phyloP scores from a whole-genome alignment of 2,888 invertebrate genomes.

The Amitus sp. region DNA sequence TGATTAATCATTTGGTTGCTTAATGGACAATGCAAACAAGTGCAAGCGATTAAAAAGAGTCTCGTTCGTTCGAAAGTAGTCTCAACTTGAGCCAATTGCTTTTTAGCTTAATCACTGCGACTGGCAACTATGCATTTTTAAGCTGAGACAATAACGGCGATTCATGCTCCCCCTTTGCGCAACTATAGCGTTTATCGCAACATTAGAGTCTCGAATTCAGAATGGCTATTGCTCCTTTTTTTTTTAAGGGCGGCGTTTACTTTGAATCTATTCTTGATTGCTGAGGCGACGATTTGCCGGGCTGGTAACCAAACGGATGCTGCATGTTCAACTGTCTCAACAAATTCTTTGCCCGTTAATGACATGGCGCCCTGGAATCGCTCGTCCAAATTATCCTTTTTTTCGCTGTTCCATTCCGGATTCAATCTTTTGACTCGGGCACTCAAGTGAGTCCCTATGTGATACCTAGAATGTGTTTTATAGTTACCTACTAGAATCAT shows the following conservation, averaged over 20 bases:
- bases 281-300: conserved; percentile 77
- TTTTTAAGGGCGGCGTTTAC: no score
- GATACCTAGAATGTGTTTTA: conserved; percentile 68
- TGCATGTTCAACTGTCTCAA: conserved; percentile 72
- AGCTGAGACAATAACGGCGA: conserved; percentile 12
- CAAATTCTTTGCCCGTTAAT: conserved; percentile 83
- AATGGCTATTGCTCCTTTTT: no score
- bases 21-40: not conserved
- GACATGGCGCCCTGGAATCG: conserved; percentile 82
- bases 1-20: not conserved
- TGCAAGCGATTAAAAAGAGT: not conserved
- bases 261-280: conserved; percentile 75
- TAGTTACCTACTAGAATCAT: not conserved
- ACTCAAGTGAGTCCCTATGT: conserved; percentile 82
- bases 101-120: conserved; percentile 13
- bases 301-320: conserved; percentile 96
- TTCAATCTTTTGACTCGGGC: conserved; percentile 82
- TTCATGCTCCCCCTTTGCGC: conserved; percentile 7
- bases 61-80: not conserved
- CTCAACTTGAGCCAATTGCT: conserved; percentile 11
- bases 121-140: conserved; percentile 16
- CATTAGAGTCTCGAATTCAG: conserved; percentile 7
- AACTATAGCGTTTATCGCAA: not conserved
- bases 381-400: conserved; percentile 68
- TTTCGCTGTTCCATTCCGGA: conserved; percentile 80